These are phyloP conservation scores for Trachythela sp. DNA, from an alignment of 64 coral and sea anemone species.

Conservation along the genomic window DNA sequence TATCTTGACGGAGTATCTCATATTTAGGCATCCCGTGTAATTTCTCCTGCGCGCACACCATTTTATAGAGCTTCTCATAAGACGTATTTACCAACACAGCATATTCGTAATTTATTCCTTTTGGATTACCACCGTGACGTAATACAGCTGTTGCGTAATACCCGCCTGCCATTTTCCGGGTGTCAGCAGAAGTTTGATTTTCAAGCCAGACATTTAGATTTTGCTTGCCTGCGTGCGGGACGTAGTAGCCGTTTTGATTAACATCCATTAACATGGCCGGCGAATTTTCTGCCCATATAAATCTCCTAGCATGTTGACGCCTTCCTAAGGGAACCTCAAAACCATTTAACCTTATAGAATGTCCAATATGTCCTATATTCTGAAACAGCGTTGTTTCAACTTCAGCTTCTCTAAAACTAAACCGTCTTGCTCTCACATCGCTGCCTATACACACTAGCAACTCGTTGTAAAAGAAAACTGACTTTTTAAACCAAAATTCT, in stretches of 20 bases:
- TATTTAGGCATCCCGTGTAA: background rate
- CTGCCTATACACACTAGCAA: constrained; percentile 26
- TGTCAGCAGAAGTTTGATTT: background rate
- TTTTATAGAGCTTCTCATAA: background rate
- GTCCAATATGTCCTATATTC: constrained; percentile 1
- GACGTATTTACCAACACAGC: background rate
- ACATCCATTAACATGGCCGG: constrained; percentile 12
- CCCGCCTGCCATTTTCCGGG: background rate
- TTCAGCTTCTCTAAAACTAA: background rate
- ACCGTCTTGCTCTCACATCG: background rate
- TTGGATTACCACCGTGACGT: background rate
- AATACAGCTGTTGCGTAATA: background rate
- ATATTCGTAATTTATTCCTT: background rate
- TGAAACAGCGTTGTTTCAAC: constrained; percentile 45
- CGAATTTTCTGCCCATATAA: background rate
- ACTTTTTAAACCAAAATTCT: constrained; percentile 37
- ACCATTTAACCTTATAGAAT: background rate
- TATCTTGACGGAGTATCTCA: background rate
- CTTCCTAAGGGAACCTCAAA: background rate
- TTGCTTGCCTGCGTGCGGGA: background rate
- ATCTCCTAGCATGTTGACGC: background rate
- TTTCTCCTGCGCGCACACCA: background rate
- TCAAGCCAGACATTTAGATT: background rate
- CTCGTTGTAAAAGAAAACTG: constrained; percentile 44
- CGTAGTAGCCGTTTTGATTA: background rate